phyloP scores from a whole-genome alignment of 2,888 invertebrate species.

The Drosophila macrospina region DNA sequence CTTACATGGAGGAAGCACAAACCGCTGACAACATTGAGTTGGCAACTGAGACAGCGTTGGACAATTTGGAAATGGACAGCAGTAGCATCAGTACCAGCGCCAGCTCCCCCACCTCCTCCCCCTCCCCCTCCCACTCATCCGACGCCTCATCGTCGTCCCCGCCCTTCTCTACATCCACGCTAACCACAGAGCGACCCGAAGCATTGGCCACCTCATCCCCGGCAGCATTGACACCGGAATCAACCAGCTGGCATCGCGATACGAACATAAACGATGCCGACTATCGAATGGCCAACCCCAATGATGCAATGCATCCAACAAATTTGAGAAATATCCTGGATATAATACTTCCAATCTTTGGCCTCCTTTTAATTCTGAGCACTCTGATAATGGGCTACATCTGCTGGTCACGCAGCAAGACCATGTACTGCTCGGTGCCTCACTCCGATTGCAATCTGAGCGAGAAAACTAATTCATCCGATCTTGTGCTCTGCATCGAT shows the following conservation, averaged over 20 bases:
- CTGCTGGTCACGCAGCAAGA: slow-evolving; percentile 34
- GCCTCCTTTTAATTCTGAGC: not conserved
- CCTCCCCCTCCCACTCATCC: not conserved
- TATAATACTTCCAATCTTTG: no score
- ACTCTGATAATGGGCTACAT: not conserved
- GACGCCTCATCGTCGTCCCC: no score
- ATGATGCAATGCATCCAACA: not conserved
- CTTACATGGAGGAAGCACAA: not conserved
- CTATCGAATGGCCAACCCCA: slow-evolving; percentile 34
- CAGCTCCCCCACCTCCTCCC: not conserved
- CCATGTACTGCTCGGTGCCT: slow-evolving; percentile 76
- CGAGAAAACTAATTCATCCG: slow-evolving; percentile 45
- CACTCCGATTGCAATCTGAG: slow-evolving; percentile 78
- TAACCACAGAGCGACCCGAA: slow-evolving; percentile 18
- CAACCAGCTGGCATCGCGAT: slow-evolving; percentile 58
- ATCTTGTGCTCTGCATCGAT: slow-evolving; percentile 23
- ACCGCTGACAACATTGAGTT: slow-evolving; percentile 2
- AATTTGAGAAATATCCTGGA: not conserved
- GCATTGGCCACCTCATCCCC: slow-evolving; percentile 50
- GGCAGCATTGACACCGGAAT: slow-evolving; percentile 54
- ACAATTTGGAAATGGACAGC: slow-evolving; percentile 6
- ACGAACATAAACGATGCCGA: slow-evolving; percentile 31
- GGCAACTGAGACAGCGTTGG: not conserved
- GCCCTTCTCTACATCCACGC: not conserved
- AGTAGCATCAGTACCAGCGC: slow-evolving; percentile 8